Conservation (phyloP, 2,888 invertebrate species). For the Rugalucina vietnamica region DNA sequence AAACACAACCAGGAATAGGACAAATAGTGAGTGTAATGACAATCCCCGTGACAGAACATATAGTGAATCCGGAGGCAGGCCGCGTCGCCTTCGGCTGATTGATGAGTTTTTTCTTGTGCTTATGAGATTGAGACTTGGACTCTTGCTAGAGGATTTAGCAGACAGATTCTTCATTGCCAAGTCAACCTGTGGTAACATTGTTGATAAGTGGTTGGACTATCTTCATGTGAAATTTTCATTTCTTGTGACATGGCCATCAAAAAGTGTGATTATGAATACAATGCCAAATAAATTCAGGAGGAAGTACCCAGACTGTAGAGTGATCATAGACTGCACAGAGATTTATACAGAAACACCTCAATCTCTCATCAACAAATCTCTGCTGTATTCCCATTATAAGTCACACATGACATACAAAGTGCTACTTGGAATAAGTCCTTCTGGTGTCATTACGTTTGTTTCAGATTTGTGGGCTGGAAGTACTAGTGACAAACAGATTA, state of each 20-base stretch:
- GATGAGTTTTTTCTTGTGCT: constrained; percentile 46
- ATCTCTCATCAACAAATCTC: constrained; percentile 28
- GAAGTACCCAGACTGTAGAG: constrained; percentile 43
- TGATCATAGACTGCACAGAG: constrained; percentile 65
- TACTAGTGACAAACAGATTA: constrained; percentile 56
- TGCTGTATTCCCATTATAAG: constrained; percentile 53
- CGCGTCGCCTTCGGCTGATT: constrained; percentile 15
- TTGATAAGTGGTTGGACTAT: constrained; percentile 27
- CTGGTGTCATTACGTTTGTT: constrained; percentile 53
- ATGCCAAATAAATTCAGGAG: constrained; percentile 46
- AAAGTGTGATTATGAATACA: not conserved
- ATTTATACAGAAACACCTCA: constrained; percentile 50
- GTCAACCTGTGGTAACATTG: constrained; percentile 26
- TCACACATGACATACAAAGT: constrained; percentile 52
- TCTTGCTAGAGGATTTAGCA: constrained; percentile 41
- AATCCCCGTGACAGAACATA: no score
- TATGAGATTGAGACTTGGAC: constrained; percentile 46
- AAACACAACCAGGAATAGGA: not conserved
- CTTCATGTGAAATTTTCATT: constrained; percentile 20
- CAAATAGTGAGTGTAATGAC: not conserved
- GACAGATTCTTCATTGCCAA: constrained; percentile 29
- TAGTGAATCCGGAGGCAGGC: constrained; percentile 8
- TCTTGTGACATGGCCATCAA: constrained; percentile 28
- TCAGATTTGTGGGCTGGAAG: constrained; percentile 54
- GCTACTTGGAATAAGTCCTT: constrained; percentile 52